Base-by-base conservation (phyloP, 2,888 invertebrate genomes). In the Mylabris sibirica region DNA sequence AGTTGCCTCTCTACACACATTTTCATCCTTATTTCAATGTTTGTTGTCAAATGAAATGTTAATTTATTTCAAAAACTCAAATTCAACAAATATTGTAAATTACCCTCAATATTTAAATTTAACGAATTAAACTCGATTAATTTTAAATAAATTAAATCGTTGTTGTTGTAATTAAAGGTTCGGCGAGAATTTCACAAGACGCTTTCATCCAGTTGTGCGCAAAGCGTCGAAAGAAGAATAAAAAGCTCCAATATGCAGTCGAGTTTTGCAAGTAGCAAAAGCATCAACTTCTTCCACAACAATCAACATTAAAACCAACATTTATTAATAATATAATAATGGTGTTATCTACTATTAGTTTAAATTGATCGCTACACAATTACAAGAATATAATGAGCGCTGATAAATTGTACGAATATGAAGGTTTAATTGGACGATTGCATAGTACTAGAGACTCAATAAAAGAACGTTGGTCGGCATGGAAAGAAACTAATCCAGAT, bases 391-490 rank as follows among this genome's bases (percentile, higher is more conserved):
- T n/a, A 20, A 49, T 53, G 53, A 22, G 12, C 12, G 63, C 91
- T 79, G 93, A 94, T 75, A 95, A 95, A 83, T 84, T 95, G 65
- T 89, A 93, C 78, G 92, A 93, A 76, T 95, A 95, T 82, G 91
- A 93, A 81, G 94, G 95, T 0, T 22, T 85, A 64, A 84, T 90
- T 1, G 94, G 94, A 8, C 87, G 92, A 26, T 81, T 92, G 34
- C 94, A 95, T 79, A 87, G 88, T 22, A 86, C 89, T 71, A 87
- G 92, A 60, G 93, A 93, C 73, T 86, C 86, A 66, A 85, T 90
- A 44, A 88, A 87, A 66, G 92, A 91, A 79, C 87, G 88, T 70
- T 90, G 89, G 87, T 81, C 87, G 2, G 83, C 80, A 20, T 92
- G 90, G 87, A 90, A 88, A 68, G 91, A 92, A 73, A 84, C 87